A percentile compares a stretch with the other conserved stretches of the same genome.
phyloP scores from a whole-genome alignment of 2,113 vertebrate genomes.

The cattle (Bos taurus) region ARS-UCD2.0 NC_037333.1:105661001-105661500 shows the following conservation, averaged over 20 bases:
- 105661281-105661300: constrained; percentile 87
- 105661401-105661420: constrained; percentile 89
- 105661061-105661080: no score
- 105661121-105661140: no score
- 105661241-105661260: constrained; percentile 83
- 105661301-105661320: constrained; percentile 87
- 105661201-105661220: no score
- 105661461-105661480: constrained; percentile 90
- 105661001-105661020: constrained; percentile 78
- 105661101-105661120: no score
- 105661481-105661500: constrained; percentile 90
- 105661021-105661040: no score
- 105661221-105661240: constrained; percentile 82
- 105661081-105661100: no score
- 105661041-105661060: no score
- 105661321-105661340: constrained; percentile 89
- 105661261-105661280: constrained; percentile 83
- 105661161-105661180: no score
- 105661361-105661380: constrained; percentile 90
- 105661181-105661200: rapidly evolving
- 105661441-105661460: constrained; percentile 92
- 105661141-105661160: no score
- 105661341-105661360: constrained; percentile 92
- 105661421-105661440: constrained; percentile 91
- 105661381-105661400: constrained; percentile 89